Base-by-base conservation (phyloP, 1,140 invertebrate species). In the Chelonus insularis region DNA sequence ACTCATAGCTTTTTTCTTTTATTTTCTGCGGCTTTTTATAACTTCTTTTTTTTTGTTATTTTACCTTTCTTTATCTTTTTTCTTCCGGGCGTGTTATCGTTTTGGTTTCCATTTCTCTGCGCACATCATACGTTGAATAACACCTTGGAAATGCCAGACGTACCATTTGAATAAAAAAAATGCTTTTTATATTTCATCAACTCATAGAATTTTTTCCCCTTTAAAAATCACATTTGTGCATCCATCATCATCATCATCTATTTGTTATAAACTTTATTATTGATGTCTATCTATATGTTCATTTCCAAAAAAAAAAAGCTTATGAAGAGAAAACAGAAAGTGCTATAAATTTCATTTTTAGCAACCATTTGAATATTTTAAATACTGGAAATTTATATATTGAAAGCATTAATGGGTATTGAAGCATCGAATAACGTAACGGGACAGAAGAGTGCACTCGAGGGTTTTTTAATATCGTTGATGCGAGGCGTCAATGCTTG, bases 391-490 rank as follows among this genome's bases (percentile, higher is more conserved):
- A 52, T 52, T 8, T 11, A 18, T 37, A 55, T 39, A 25, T 21
- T 21, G 11, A 55, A 55, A 39, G 7, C 34, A 55, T 21, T 29
- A 36, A 39, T 34, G 21, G 12, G 48, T 23, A 51, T 51, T n/a
- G n/a, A 51, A 12, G 52, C 36, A 29, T 55, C 29, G 34, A 29
- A 39, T 9, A 52, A 52, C 34, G 34, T 18, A 4, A 11, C 14
- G 48, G 29, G 25, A 51, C 25, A 34, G 25, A 18, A 36, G 29
- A 55, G 52, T 55, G 36, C 52, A 55, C 32, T 55, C 34, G 34
- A 55, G 52, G 36, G 29, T 55, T 37, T 55, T 55, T 55, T 39
- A 55, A 55, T 55, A 55, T 55, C 52, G 36, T 55, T 39, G 34
- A 55, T 55, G 34, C 18, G 52, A 39, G 29, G 48, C 48, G 48